Base-by-base conservation (phyloP, 2,797 vertebrate genomes). In the Cephalopachus bancanus region DNA sequence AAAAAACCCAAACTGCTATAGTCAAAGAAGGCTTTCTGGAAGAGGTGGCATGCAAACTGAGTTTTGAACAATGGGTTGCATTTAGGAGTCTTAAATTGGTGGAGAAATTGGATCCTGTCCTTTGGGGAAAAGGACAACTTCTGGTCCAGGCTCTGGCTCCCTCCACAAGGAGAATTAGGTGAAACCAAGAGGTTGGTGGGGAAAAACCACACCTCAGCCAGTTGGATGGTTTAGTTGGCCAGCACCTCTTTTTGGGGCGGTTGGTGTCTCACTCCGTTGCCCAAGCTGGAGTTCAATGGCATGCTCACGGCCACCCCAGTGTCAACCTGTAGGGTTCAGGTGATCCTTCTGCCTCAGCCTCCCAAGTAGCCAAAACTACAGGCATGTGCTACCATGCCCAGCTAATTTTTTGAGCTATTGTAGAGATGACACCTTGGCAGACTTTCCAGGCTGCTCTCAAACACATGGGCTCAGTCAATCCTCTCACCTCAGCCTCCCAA, bases 211-310 rank as follows among this genome's bases (percentile, higher is more conserved):
- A 28, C 33, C 33, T 30, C n/a, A 72, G 84, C 16, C 67, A 59
- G 55, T 17, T 57, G 17, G 84, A 26, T 20, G 65, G 67, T 72
- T 72, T 59, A 44, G 62, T 51, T 17, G 20, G 17, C 26, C 30
- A 11, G 3, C 3, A 7, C 6, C 83, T 57, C 51, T 19, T 57
- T 51, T 16, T 1, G 1, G 5, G 0, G 44, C 5, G 44, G 44
- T 44, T 44, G 44, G 44, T 7, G 44, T 44, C 44, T 44, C 44
- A 44, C 44, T 44, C 44, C 44, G 44, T 44, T 44, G 44, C 44
- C 44, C 44, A 44, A 7, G 44, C 44, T 44, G 44, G 4, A 44
- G 44, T 44, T 5, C 44, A 44, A 44, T 44, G 44, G 44, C 44
- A 44, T 44, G 44, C 44, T 44, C 44, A 44, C 6, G 44, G 4